A percentile compares a stretch with the other conserved stretches of the same genome.
Conservation (phyloP, 1,140 invertebrate species). For the Notospermus geniculatus region DNA sequence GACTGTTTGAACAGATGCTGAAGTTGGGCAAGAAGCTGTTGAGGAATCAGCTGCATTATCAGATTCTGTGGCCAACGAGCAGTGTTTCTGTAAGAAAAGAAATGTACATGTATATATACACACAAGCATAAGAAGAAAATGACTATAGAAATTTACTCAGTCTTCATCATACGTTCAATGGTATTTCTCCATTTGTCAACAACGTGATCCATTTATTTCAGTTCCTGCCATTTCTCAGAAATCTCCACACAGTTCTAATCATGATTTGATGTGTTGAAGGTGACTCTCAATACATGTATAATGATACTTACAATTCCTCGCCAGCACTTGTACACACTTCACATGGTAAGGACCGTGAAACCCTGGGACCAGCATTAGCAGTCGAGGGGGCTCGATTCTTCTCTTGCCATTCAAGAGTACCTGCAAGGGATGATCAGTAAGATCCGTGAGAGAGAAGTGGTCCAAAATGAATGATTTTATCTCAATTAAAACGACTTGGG, state of each 20-base stretch:
- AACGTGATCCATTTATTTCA: too few relatives aligned
- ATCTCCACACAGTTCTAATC: too few relatives aligned
- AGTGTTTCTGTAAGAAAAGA: conserved; percentile 64
- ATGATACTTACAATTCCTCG: conserved; percentile 72
- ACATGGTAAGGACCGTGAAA: conserved; percentile 78
- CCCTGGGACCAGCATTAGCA: conserved; percentile 60
- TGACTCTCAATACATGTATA: not conserved
- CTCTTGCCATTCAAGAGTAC: conserved; percentile 87
- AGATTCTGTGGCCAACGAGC: conserved; percentile 89
- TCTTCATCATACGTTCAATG: too few relatives aligned
- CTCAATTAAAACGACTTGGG: too few relatives aligned
- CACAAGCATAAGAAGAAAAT: not conserved
- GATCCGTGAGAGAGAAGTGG: not conserved
- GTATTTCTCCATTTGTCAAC: too few relatives aligned
- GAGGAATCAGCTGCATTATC: conserved; percentile 91
- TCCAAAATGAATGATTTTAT: too few relatives aligned
- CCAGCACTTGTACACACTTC: conserved; percentile 76
- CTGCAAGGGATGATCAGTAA: too few relatives aligned
- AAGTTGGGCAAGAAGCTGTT: conserved; percentile 67
- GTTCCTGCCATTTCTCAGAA: too few relatives aligned
- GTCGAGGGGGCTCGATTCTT: conserved; percentile 67
- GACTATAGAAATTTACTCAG: too few relatives aligned
- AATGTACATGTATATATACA: not conserved
- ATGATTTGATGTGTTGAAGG: too few relatives aligned
- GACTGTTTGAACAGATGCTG: conserved; percentile 63